Percentiles rank a stretch among this genome's conserved stretches.
Conservation (phyloP, 1,140 invertebrate genomes). For the Leptinotarsa texana region DNA sequence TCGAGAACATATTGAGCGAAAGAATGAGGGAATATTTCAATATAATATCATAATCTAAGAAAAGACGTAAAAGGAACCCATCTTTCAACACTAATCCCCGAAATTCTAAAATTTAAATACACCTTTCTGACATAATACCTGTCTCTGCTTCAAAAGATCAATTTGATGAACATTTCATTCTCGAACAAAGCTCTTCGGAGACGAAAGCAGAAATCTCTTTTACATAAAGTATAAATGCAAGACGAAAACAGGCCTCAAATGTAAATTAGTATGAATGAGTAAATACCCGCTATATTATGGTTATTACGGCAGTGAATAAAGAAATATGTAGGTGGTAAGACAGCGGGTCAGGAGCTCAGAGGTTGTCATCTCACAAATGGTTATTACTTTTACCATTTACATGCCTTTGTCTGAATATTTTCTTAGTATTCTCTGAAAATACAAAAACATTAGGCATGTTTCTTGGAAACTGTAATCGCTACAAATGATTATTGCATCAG, state of each 20-base stretch:
- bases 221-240: neutral
- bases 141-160: neutral
- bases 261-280: slow-evolving; percentile 3
- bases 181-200: neutral
- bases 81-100: no score
- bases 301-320: neutral
- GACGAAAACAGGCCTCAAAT: neutral
- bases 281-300: neutral
- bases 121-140: no score
- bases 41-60: no score
- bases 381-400: neutral
- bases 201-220: neutral
- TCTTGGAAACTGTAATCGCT: no score
- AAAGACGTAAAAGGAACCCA: no score
- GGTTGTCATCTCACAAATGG: neutral
- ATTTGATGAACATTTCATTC: neutral
- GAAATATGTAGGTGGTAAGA: neutral
- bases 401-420: neutral
- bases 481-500: no score
- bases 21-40: no score
- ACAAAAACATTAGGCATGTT: neutral
- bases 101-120: no score
- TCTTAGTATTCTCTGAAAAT: neutral
- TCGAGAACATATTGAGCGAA: no score
- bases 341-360: neutral